These are phyloP conservation scores for Gymnogyps californianus DNA, from an alignment of 2,113 vertebrate species.

Conservation along the genomic window DNA sequence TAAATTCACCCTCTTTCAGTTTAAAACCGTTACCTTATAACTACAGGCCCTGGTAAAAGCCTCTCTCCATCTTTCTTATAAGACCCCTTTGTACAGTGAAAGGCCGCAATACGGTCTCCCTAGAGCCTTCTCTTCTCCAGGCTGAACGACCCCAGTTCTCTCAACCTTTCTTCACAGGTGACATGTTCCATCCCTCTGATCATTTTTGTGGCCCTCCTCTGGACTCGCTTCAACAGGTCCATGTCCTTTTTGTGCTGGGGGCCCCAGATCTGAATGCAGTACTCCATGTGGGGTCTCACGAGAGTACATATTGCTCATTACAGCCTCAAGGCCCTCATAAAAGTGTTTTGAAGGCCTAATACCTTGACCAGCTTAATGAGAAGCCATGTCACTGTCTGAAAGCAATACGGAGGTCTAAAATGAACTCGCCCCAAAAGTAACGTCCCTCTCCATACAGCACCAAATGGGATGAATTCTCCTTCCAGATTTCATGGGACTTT, in stretches of 20 bases:
- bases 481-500: not conserved
- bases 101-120: not conserved
- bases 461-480: not conserved
- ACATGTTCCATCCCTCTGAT: not conserved
- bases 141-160: not conserved
- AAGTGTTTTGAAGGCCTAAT: not conserved
- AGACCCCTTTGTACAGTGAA: not conserved
- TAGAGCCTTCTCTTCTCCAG: not conserved
- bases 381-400: not conserved
- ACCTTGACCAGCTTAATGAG: not conserved
- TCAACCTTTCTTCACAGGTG: not conserved
- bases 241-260: not conserved
- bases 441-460: accelerated
- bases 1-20: accelerated
- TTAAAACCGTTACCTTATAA: not conserved
- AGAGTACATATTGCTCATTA: not conserved
- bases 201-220: not conserved
- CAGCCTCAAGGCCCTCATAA: not conserved
- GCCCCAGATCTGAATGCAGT: not conserved
- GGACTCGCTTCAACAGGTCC: accelerated
- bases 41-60: not conserved
- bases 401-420: not conserved
- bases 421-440: not conserved
- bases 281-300: not conserved
- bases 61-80: not conserved